These are phyloP conservation scores for Dreissena polymorpha DNA, from an alignment of 1,140 invertebrate species.

Conservation along the genomic window DNA sequence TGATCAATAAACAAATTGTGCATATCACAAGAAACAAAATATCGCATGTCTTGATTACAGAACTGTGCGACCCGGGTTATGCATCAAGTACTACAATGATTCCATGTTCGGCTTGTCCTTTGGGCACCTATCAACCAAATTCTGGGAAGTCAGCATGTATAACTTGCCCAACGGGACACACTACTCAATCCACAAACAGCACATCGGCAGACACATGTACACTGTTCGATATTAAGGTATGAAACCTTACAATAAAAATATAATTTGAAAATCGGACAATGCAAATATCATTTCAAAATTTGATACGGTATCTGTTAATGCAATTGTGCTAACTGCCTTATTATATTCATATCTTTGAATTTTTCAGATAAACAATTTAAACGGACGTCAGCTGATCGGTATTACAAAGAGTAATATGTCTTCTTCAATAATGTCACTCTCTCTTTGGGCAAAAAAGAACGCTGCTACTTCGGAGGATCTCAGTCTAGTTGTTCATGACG, in stretches of 20 bases:
- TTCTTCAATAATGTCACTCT: background rate
- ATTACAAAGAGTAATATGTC: too few relatives aligned
- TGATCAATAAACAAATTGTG: too few relatives aligned
- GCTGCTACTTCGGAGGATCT: background rate
- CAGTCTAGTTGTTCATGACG: background rate
- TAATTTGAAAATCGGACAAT: too few relatives aligned
- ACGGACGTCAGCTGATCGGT: background rate
- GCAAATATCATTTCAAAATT: too few relatives aligned
- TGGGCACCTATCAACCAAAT: slow-evolving; percentile 1
- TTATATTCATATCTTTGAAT: too few relatives aligned
- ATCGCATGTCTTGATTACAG: background rate
- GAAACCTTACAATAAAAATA: too few relatives aligned
- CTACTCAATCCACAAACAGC: slow-evolving; percentile 1
- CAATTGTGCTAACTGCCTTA: too few relatives aligned
- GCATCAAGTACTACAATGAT: slow-evolving; percentile 5
- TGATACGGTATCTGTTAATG: too few relatives aligned
- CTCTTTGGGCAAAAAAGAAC: background rate
- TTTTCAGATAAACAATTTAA: background rate
- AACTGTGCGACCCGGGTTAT: slow-evolving; percentile 15
- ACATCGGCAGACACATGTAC: background rate
- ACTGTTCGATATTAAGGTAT: too few relatives aligned
- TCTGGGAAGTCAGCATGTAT: slow-evolving; percentile 5
- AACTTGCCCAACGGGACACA: slow-evolving; percentile 19
- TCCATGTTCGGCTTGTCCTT: background rate
- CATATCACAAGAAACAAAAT: background rate